These are phyloP conservation scores for Halocynthia roretzi DNA, from an alignment of 23 tunicate species.

Conservation along the genomic window DNA sequence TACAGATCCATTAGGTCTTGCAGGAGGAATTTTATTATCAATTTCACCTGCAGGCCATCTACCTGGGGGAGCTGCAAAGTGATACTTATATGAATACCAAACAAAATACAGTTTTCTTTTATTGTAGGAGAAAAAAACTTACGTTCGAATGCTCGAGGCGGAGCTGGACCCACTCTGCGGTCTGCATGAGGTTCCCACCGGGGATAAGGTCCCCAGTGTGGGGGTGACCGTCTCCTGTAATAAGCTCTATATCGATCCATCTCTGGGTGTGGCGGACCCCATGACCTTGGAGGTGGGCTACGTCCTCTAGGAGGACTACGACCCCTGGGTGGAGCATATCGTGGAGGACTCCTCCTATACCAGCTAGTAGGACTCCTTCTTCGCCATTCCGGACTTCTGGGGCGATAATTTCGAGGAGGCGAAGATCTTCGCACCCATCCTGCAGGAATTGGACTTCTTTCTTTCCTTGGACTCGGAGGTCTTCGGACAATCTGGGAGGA, in stretches of 20 bases:
- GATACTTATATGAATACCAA: too few species aligned
- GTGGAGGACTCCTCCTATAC: constrained; percentile 13
- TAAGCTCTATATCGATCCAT: constrained; percentile 70
- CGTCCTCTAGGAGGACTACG: constrained; percentile 70
- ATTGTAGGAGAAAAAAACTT: neutral
- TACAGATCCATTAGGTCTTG: constrained; percentile 1
- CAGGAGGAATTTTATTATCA: constrained; percentile 22
- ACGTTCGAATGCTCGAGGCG: constrained; percentile 4
- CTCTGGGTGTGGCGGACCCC: constrained; percentile 66
- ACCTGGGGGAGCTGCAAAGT: neutral
- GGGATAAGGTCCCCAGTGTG: constrained; percentile 29
- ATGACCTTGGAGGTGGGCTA: constrained; percentile 17
- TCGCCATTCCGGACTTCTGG: constrained; percentile 35
- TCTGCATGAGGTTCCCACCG: constrained; percentile 24
- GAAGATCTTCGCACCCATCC: constrained; percentile 59
- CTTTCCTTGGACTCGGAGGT: constrained; percentile 56
- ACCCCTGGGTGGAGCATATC: constrained; percentile 11
- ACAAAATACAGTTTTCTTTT: neutral
- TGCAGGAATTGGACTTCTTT: constrained; percentile 57
- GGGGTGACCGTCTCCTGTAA: constrained; percentile 40
- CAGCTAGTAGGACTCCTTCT: constrained; percentile 59
- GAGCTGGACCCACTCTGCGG: constrained; percentile 41
- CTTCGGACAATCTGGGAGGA: constrained; percentile 1
- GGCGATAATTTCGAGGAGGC: constrained; percentile 22
- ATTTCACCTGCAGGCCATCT: neutral